phyloP scores from a whole-genome alignment of 2,888 invertebrate species.

The Axea sp. region DNA sequence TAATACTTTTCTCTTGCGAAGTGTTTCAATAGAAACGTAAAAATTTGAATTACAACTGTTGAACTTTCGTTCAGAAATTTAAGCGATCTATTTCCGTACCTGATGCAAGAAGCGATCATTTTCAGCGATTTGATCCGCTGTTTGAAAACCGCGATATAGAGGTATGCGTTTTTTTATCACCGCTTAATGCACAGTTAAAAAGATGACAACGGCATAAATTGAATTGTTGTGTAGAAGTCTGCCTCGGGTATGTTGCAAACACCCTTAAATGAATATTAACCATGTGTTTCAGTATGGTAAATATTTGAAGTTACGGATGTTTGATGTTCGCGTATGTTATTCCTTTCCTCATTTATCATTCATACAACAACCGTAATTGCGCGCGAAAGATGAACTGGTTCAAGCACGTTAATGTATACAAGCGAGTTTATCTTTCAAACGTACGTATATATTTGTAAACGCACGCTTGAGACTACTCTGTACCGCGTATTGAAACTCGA shows the following conservation, averaged over 20 bases:
- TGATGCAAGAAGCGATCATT: too few relatives aligned
- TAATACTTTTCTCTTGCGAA: too few relatives aligned
- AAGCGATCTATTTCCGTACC: too few relatives aligned
- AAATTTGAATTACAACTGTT: too few relatives aligned
- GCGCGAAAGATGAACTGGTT: conserved; percentile 60
- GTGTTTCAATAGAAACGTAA: too few relatives aligned
- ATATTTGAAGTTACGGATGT: conserved; percentile 56
- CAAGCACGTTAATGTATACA: conserved; percentile 54
- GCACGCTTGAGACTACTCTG: conserved; percentile 46
- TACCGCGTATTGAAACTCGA: conserved; percentile 45
- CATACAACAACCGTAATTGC: conserved; percentile 57
- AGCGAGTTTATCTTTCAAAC: conserved; percentile 55
- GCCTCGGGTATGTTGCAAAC: conserved; percentile 40
- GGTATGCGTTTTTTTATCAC: too few relatives aligned
- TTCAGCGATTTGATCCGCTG: too few relatives aligned
- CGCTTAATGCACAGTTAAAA: too few relatives aligned
- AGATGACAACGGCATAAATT: conserved; percentile 19
- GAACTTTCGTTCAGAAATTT: too few relatives aligned
- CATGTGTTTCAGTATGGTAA: conserved; percentile 46
- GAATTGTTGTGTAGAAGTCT: conserved; percentile 38
- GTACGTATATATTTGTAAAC: conserved; percentile 53
- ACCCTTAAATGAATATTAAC: conserved; percentile 56
- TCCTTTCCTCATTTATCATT: conserved; percentile 54
- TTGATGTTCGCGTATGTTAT: conserved; percentile 56
- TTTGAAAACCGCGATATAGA: too few relatives aligned